These are phyloP conservation scores for Arion vulgaris DNA, from an alignment of 1,140 invertebrate genomes.

Conservation along the genomic window DNA sequence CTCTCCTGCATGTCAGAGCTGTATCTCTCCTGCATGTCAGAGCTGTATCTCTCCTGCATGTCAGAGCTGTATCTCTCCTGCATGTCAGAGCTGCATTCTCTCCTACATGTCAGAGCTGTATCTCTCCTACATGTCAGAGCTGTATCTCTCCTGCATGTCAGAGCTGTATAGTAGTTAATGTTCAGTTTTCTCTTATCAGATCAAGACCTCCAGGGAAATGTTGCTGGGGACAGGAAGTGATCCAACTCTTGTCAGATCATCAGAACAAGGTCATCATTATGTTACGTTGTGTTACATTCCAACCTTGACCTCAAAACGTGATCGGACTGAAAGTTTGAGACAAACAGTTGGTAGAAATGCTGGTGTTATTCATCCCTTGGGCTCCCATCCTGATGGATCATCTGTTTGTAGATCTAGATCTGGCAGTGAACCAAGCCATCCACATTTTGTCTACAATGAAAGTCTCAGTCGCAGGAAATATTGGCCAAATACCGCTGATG, in stretches of 20 bases:
- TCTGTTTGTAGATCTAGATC: not conserved
- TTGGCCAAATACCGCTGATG: not conserved
- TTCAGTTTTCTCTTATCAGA: not conserved
- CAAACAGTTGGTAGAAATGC: not conserved
- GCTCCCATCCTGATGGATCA: not conserved
- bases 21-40: no score
- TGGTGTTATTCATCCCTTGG: not conserved
- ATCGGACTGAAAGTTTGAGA: not conserved
- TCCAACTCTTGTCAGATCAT: not conserved
- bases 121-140: no score
- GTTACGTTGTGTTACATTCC: slow-evolving; percentile 41
- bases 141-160: no score
- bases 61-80: no score
- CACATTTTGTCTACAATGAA: not conserved
- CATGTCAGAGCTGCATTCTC: no score
- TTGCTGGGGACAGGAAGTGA: not conserved
- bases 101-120: no score
- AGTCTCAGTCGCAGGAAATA: not conserved
- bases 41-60: no score
- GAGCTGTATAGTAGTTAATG: no score
- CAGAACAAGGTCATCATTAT: not conserved
- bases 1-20: no score
- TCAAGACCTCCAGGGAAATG: not conserved
- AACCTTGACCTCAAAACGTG: not conserved
- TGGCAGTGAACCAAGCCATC: not conserved